These are phyloP conservation scores for Sander lucioperca DNA, from an alignment of 2,113 vertebrate species.

Conservation along the genomic window DNA sequence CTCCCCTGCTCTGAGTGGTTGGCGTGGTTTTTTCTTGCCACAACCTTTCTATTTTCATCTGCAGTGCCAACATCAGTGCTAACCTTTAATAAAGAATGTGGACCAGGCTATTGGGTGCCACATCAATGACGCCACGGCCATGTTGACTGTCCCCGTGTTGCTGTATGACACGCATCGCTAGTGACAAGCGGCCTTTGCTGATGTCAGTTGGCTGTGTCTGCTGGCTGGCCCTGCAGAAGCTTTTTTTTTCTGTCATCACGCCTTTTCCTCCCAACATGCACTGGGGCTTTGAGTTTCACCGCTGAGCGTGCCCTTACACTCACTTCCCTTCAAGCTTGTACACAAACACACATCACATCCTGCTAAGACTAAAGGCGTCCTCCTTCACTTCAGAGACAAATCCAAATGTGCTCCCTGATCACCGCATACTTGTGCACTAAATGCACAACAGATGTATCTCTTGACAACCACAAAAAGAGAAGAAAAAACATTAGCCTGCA, in stretches of 20 bases:
- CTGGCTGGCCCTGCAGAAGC: constrained; percentile 67
- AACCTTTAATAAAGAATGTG: constrained; percentile 70
- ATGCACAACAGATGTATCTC: constrained; percentile 72
- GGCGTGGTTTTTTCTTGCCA: constrained; percentile 41
- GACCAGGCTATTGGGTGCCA: constrained; percentile 65
- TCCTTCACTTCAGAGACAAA: constrained; percentile 53
- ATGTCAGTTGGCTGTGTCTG: constrained; percentile 71
- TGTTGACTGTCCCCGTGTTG: constrained; percentile 51
- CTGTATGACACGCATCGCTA: constrained; percentile 70
- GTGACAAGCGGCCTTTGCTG: constrained; percentile 77
- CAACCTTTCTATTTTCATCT: constrained; percentile 71
- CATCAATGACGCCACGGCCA: constrained; percentile 58
- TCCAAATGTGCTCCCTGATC: constrained; percentile 57
- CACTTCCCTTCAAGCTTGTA: constrained; percentile 40
- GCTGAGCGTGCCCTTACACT: constrained; percentile 51
- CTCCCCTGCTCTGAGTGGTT: constrained; percentile 46
- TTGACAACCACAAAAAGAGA: constrained; percentile 47
- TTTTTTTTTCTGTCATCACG: constrained; percentile 69
- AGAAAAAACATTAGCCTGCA: constrained; percentile 13
- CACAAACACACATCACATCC: constrained; percentile 23
- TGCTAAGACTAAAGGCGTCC: constrained; percentile 25
- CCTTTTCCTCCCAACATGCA: constrained; percentile 71
- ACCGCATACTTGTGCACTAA: constrained; percentile 55
- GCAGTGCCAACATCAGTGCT: constrained; percentile 52
- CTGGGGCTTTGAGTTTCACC: constrained; percentile 66